A percentile compares a stretch with the other conserved stretches of the same genome.
These are phyloP conservation scores for Catharus bicknelli DNA, from an alignment of 2,113 vertebrate species.

Conservation along the genomic window DNA sequence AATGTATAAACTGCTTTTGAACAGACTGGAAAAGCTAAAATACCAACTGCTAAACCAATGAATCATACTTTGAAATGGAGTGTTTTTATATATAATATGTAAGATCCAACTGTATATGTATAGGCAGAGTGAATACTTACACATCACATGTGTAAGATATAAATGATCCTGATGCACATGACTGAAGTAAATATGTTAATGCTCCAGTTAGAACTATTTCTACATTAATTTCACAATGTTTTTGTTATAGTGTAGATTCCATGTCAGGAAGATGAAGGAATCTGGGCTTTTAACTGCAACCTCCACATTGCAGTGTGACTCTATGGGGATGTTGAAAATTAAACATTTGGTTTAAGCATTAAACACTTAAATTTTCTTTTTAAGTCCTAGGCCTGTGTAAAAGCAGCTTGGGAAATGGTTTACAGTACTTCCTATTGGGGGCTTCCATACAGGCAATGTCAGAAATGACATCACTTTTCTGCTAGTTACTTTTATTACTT, in stretches of 20 bases:
- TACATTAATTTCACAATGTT: constrained; percentile 65
- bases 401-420: constrained; percentile 40
- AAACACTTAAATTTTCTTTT: constrained; percentile 59
- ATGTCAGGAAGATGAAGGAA: constrained; percentile 60
- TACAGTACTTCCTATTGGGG: neutral
- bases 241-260: constrained; percentile 49
- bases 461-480: neutral
- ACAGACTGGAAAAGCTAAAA: constrained; percentile 56
- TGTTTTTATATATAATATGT: constrained; percentile 43
- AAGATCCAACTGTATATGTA: constrained; percentile 55
- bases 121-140: constrained; percentile 47
- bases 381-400: constrained; percentile 8
- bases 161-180: constrained; percentile 45
- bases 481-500: constrained; percentile 1
- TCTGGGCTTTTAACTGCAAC: constrained; percentile 27
- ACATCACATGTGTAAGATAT: constrained; percentile 42
- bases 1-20: constrained; percentile 62
- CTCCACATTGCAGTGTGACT: constrained; percentile 13
- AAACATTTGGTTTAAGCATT: constrained; percentile 70
- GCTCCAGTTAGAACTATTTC: constrained; percentile 50
- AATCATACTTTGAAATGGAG: constrained; percentile 42
- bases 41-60: constrained; percentile 48
- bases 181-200: constrained; percentile 54
- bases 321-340: constrained; percentile 54
- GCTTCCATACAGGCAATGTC: neutral